Evolutionary conservation across 2,797 vertebrate species (phyloP).

Genomic region (Poecilia velifera): DNA sequence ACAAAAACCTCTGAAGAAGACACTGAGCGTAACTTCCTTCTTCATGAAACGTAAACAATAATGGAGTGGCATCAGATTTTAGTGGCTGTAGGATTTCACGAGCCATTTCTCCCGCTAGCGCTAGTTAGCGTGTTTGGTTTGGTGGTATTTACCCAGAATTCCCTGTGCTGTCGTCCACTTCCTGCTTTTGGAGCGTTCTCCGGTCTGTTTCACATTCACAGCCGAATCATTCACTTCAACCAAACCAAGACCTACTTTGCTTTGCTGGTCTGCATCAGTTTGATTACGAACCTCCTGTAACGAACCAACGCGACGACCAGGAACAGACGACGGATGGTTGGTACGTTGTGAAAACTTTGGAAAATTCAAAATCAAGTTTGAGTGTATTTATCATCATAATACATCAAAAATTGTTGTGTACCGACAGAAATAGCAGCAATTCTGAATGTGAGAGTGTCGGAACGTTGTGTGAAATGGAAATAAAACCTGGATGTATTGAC

Average conservation of each 20-base stretch:
- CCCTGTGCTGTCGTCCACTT: not conserved
- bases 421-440: not conserved
- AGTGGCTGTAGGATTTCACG: not conserved
- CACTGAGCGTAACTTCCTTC: too few relatives aligned
- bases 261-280: too few relatives aligned
- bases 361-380: not conserved
- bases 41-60: not conserved
- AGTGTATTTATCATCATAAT: not conserved
- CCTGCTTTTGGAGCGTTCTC: not conserved
- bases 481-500: not conserved
- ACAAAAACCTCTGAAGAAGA: not conserved
- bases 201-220: not conserved
- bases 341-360: not conserved
- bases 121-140: not conserved
- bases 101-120: not conserved
- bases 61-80: not conserved
- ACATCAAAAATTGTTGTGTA: not conserved
- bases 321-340: not conserved
- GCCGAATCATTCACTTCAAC: not conserved
- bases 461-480: not conserved
- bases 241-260: not conserved
- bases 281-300: not conserved
- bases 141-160: not conserved
- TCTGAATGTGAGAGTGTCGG: not conserved
- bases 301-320: not conserved